Percentiles rank a stretch among this genome's conserved stretches.
phyloP scores from a whole-genome alignment of 2,113 vertebrate genomes.

The Stomatorhinus ivindoensis region DNA sequence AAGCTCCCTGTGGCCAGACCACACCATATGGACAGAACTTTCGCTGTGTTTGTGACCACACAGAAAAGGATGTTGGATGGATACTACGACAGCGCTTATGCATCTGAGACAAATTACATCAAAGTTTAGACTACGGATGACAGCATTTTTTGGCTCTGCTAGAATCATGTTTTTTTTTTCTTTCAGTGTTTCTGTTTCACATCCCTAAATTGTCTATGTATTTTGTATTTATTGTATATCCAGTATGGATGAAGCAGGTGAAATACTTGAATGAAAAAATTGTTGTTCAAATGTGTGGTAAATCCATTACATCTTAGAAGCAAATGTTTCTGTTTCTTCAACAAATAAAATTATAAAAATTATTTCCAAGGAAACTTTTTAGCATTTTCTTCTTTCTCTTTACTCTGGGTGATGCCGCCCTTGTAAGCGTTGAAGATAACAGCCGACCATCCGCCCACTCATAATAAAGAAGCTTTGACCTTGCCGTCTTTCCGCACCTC shows the following conservation, averaged over 20 bases:
- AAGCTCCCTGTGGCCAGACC: neutral
- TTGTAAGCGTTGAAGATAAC: neutral
- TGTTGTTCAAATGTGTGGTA: neutral
- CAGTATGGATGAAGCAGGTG: neutral
- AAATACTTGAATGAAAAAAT: neutral
- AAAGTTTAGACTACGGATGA: neutral
- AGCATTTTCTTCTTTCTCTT: neutral
- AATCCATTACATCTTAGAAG: neutral
- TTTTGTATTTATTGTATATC: neutral
- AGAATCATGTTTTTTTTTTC: neutral
- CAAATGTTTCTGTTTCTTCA: neutral
- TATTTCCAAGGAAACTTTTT: neutral
- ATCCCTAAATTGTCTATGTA: neutral
- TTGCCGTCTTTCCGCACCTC: neutral
- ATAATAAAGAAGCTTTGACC: neutral
- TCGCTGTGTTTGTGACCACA: slow-evolving; percentile 9
- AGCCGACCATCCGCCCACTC: neutral
- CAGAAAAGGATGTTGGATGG: neutral
- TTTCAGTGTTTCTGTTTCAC: neutral
- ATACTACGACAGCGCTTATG: neutral
- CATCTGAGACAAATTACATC: neutral
- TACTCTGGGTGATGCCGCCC: neutral
- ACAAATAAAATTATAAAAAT: neutral
- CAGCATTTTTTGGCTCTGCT: neutral
- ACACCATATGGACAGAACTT: slow-evolving; percentile 7